Conservation (phyloP, 2,888 invertebrate genomes). For the Calameuta filiformis region DNA sequence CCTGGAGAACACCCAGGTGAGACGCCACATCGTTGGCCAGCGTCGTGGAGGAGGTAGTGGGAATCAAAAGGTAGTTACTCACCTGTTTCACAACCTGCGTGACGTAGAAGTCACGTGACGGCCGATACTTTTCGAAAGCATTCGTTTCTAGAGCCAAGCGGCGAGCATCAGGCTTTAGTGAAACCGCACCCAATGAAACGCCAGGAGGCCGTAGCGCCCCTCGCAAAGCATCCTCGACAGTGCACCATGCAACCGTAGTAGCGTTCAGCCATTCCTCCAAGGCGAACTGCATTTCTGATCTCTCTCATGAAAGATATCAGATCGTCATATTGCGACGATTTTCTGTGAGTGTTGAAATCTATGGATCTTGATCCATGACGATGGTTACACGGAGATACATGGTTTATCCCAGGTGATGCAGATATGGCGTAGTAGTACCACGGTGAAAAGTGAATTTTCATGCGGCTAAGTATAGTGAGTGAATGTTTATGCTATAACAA, state of each 20-base stretch:
- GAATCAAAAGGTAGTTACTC: slow-evolving; percentile 25
- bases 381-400: background rate
- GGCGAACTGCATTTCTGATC: background rate
- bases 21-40: slow-evolving; percentile 14
- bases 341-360: background rate
- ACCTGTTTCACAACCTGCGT: slow-evolving; percentile 65
- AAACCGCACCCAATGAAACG: slow-evolving; percentile 62
- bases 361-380: background rate
- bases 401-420: background rate
- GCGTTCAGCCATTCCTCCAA: background rate
- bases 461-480: background rate
- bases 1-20: slow-evolving; percentile 31
- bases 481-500: background rate
- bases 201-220: slow-evolving; percentile 39
- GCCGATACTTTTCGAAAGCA: slow-evolving; percentile 42
- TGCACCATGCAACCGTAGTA: slow-evolving; percentile 1
- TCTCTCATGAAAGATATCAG: background rate
- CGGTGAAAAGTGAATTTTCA: background rate
- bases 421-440: background rate
- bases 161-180: slow-evolving; percentile 27
- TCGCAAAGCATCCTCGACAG: slow-evolving; percentile 7
- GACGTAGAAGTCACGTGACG: slow-evolving; percentile 62
- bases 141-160: slow-evolving; percentile 12
- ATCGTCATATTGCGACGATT: background rate
- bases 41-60: background rate